Conservation (phyloP, 2,797 vertebrate genomes). For the Falco naumanni region DNA sequence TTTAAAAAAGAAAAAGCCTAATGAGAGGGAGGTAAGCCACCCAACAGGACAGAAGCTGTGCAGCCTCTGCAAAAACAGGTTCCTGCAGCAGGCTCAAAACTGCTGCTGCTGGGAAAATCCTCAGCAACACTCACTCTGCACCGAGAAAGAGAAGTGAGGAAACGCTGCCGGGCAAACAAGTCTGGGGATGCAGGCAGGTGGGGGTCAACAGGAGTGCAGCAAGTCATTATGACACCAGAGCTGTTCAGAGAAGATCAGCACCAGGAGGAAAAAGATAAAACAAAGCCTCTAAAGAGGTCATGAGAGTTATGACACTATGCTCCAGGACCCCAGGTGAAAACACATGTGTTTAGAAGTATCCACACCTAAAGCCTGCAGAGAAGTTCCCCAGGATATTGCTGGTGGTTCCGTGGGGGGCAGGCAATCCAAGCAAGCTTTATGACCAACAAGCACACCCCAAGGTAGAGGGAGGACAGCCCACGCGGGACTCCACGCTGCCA, state of each 20-base stretch:
- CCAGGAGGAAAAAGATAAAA: background rate
- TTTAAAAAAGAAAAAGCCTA: background rate
- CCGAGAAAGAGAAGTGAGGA: background rate
- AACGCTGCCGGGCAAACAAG: accelerated
- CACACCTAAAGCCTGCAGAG: background rate
- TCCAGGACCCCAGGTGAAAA: background rate
- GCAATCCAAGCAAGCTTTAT: background rate
- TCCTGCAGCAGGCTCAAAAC: background rate
- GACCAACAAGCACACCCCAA: background rate
- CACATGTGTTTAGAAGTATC: background rate
- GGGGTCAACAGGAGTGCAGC: background rate
- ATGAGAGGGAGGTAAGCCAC: background rate
- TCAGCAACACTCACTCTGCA: accelerated
- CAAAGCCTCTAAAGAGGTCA: background rate
- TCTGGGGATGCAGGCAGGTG: background rate
- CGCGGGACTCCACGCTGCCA: accelerated
- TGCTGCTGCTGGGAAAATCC: background rate
- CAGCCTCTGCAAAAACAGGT: background rate
- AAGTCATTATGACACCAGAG: accelerated
- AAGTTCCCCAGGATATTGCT: background rate
- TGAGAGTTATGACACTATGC: background rate
- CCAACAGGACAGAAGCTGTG: background rate
- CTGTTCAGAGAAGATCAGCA: background rate
- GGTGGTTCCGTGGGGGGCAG: background rate
- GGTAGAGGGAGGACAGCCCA: background rate